Base-by-base conservation (phyloP, 1,140 invertebrate genomes). In the Drosophila rufa region DNA sequence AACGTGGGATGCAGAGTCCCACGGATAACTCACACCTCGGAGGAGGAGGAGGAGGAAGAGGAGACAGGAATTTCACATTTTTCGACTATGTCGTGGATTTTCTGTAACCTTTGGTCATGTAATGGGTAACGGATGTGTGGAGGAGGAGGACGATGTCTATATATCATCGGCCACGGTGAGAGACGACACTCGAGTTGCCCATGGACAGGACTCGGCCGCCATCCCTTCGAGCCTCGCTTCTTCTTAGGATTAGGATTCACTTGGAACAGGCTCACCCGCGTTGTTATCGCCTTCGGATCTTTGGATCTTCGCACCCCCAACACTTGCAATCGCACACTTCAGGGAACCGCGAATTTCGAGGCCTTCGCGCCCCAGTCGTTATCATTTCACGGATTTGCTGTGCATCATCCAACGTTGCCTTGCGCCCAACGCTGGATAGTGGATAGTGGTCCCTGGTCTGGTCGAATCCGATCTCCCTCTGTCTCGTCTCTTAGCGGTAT, bases 371-470 rank as follows among this genome's bases (percentile, higher is more conserved):
- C 78, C 74, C 67, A 74, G 67, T 79, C 65, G 71, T 81, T 85
- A 55, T 80, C 64, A 64, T 74, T 59, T 74, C 66, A 57, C n/a
- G 70, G 70, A 73, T 73, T 45, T 74, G 70, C 69, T 73, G 67
- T 73, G 59, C 77, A 76, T 77, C 82, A 82, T 82, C 75, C 74
- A 86, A 85, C 82, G 79, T 85, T 85, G 82, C 19, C 58, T 84
- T 68, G 67, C 81, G 65, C 73, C 73, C 81, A 84, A 84, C 81
- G 81, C 51, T 85, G 82, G 82, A 85, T 79, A 85, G 78, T 85
- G 74, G 62, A 79, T 75, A 65, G 70, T 60, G 68, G 51, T 81
- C 79, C 82, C 74, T 78, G 79, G 67, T 60, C 46, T 60, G 46
- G 55, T 74, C 53, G 27, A 46, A 38, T 66, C 65, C 67, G 61